These are phyloP conservation scores for Trichopoda pennipes DNA, from an alignment of 2,888 invertebrate species.

Conservation along the genomic window DNA sequence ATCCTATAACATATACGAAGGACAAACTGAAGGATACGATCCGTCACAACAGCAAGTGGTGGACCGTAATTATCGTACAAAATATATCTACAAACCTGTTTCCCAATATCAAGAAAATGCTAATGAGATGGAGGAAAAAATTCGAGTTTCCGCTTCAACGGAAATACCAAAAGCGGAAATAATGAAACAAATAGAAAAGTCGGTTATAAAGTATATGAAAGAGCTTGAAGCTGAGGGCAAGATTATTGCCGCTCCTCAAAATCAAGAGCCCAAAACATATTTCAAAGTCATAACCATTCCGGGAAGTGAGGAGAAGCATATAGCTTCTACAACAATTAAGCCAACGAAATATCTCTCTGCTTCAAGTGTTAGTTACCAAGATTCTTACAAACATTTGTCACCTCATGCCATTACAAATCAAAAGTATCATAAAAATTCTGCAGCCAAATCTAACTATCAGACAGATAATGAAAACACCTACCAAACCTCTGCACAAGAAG, in stretches of 20 bases:
- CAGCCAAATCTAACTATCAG: constrained; percentile 70
- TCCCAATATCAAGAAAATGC: constrained; percentile 62
- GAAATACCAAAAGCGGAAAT: constrained; percentile 80
- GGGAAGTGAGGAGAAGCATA: constrained; percentile 74
- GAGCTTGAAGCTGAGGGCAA: constrained; percentile 79
- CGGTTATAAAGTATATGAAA: constrained; percentile 80
- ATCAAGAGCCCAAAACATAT: constrained; percentile 75
- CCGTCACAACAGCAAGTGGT: constrained; percentile 46
- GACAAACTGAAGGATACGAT: constrained; percentile 62
- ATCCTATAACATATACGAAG: constrained; percentile 74
- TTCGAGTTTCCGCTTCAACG: constrained; percentile 76
- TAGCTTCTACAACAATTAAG: constrained; percentile 75
- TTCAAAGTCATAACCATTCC: constrained; percentile 74
- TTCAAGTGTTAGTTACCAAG: constrained; percentile 34
- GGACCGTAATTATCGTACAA: constrained; percentile 73
- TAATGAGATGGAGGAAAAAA: constrained; percentile 70
- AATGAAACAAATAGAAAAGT: constrained; percentile 80
- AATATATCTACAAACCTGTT: constrained; percentile 71
- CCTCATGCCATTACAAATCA: constrained; percentile 54
- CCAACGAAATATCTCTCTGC: constrained; percentile 75
- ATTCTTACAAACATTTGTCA: constrained; percentile 48
- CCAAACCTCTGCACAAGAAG: constrained; percentile 73
- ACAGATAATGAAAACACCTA: constrained; percentile 75
- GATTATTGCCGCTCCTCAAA: constrained; percentile 74
- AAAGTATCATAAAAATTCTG: constrained; percentile 58